Percentiles rank a stretch among this genome's conserved stretches.
phyloP scores from a whole-genome alignment of 2,797 vertebrate species.

The Hoplostethus mediterraneus region DNA sequence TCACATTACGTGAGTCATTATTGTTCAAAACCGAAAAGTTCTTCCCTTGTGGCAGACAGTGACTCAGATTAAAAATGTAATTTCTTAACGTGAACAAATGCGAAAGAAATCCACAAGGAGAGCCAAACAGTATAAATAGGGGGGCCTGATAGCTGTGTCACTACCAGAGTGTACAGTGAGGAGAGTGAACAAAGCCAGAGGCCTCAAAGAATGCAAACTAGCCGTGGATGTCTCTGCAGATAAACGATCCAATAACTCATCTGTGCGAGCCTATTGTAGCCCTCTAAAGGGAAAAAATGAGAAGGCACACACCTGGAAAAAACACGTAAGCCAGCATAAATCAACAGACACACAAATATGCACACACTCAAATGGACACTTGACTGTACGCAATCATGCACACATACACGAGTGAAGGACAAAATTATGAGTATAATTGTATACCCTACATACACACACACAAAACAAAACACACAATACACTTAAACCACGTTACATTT shows the following conservation, averaged over 20 bases:
- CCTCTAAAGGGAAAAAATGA: constrained; percentile 31
- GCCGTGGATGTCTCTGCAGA: constrained; percentile 50
- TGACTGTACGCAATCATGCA: not conserved
- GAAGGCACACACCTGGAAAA: constrained; percentile 27
- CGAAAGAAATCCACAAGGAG: constrained; percentile 35
- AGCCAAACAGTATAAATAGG: constrained; percentile 32
- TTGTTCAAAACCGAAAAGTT: constrained; percentile 26
- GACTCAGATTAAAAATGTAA: constrained; percentile 48
- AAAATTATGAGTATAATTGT: no score
- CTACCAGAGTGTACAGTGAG: not conserved
- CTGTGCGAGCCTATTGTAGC: constrained; percentile 32
- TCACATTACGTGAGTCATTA: constrained; percentile 46
- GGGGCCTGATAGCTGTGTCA: constrained; percentile 40
- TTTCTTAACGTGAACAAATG: constrained; percentile 35
- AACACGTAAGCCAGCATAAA: constrained; percentile 24
- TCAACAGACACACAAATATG: constrained; percentile 41
- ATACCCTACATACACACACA: not conserved
- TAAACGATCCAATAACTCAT: constrained; percentile 61
- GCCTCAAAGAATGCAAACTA: constrained; percentile 57
- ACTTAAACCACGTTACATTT: not conserved
- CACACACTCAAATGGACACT: constrained; percentile 7
- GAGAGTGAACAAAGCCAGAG: constrained; percentile 43
- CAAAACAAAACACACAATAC: not conserved
- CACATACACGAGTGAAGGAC: no score
- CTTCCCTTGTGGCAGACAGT: constrained; percentile 25